Evolutionary conservation across 2,888 invertebrate species (phyloP), one percentile per base, ranked within the genome.

Genomic region (Pedicia rivosa): DNA sequence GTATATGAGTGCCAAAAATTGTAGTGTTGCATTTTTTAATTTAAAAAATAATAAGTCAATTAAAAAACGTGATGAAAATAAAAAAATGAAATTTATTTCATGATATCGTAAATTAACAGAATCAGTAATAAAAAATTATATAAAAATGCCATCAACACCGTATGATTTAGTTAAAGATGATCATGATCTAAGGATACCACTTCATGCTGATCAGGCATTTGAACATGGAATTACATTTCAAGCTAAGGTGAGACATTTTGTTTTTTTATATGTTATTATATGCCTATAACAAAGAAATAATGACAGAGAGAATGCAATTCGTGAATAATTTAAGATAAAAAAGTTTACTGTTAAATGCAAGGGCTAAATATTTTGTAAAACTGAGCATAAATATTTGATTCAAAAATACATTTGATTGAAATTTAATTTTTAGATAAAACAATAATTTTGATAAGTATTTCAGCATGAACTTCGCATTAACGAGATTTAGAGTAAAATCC

Each of bases 161-260:
- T 91, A 91, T 67, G 81, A 90, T 62, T 68, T 88, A 59, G 90
- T 91, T 52, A 79, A 82, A 46, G 90, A 91, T 62, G 87, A 88
- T 50, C 84, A 79, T 58, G 91, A 92, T 61, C 79, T 81, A 37
- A 70, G 86, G 55, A 84, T 91, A 53, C 90, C 91, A 8, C 65
- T 91, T 46, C 86, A 91, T 62, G 78, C 86, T 36, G 92, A 91
- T 44, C 87, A 90, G 60, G 90, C 90, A 41, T 91, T 91, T 64
- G 37, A 37, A 15, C 17, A 20, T 32, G 92, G 92, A 47, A 88
- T 92, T 59, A 74, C 78, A 48, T 92, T 91, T 64, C 81, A 84
- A 59, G 90, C 86, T 48, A 91, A 91, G 83, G 91, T 90, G 66
- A 62, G 32, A 22, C n/a, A n/a, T n/a, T n/a, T n/a, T n/a, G n/a